Evolutionary conservation across 2,113 vertebrate species (phyloP).

Genomic region (Sapayoa aenigma): DNA sequence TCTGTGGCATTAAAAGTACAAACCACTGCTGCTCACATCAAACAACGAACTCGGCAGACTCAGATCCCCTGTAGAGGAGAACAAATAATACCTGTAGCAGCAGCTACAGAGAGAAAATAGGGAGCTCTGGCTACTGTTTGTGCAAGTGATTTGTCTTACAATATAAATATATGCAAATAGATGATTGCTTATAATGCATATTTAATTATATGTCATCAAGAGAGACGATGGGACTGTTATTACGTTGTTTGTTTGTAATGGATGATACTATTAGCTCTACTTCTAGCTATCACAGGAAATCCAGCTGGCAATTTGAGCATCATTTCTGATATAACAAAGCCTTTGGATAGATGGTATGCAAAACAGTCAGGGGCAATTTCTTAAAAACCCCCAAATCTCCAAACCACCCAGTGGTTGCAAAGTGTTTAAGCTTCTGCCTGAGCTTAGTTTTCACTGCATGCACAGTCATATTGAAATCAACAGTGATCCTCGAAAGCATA

Average conservation of each 20-base stretch:
- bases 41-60: not conserved
- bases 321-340: not conserved
- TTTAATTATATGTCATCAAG: constrained; percentile 23
- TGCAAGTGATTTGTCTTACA: constrained; percentile 1
- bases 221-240: not conserved
- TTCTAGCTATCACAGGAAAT: not conserved
- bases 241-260: not conserved
- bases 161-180: constrained; percentile 8
- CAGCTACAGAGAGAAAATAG: not conserved
- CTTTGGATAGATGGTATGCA: not conserved
- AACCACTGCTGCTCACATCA: not conserved
- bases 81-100: not conserved
- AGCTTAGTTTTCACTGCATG: not conserved
- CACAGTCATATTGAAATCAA: not conserved
- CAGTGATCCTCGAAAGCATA: not conserved
- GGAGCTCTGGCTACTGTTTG: constrained; percentile 1
- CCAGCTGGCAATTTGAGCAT: not conserved
- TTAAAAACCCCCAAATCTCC: not conserved
- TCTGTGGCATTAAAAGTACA: not conserved
- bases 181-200: constrained; percentile 42
- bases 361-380: not conserved
- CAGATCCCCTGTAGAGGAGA: not conserved
- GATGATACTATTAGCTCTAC: not conserved
- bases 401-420: not conserved
- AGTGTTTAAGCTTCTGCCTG: not conserved